These are phyloP conservation scores for Hololepta plana DNA, from an alignment of 2,888 invertebrate species.

Conservation along the genomic window DNA sequence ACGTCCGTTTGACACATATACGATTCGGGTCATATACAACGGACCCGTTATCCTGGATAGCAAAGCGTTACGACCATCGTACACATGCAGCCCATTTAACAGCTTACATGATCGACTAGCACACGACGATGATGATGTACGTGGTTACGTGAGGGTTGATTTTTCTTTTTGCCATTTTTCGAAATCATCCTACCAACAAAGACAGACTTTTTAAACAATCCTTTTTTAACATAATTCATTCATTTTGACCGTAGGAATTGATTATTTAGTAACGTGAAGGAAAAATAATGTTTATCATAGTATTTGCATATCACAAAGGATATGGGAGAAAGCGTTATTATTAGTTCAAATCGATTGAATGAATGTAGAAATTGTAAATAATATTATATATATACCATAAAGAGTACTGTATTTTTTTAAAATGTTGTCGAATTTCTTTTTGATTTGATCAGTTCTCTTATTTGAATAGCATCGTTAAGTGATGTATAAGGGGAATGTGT, in stretches of 20 bases:
- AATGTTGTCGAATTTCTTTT: constrained; percentile 7
- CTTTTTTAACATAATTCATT: not conserved
- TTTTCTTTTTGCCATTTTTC: constrained; percentile 2
- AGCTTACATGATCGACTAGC: too few species aligned
- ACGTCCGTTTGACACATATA: constrained; percentile 24
- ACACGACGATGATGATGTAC: too few species aligned
- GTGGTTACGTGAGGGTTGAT: too few species aligned
- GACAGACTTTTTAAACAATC: not conserved
- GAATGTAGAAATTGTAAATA: constrained; percentile 11
- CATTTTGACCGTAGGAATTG: not conserved
- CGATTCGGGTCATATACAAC: constrained; percentile 13
- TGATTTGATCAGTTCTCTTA: too few species aligned
- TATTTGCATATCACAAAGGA: constrained; percentile 18
- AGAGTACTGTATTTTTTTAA: constrained; percentile 10
- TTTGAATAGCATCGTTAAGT: too few species aligned
- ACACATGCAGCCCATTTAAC: constrained; percentile 9
- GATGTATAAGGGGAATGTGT: too few species aligned
- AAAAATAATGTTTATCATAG: constrained; percentile 19
- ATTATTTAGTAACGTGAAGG: constrained; percentile 5
- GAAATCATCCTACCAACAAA: not conserved
- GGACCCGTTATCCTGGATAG: constrained; percentile 21
- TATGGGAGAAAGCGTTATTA: constrained; percentile 6
- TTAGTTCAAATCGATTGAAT: too few species aligned
- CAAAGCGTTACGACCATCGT: constrained; percentile 12
- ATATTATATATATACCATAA: constrained; percentile 8